A percentile compares a stretch with the other conserved stretches of the same genome.
Conservation (phyloP, 2,888 invertebrate genomes). For the Hemithea aestivaria region DNA sequence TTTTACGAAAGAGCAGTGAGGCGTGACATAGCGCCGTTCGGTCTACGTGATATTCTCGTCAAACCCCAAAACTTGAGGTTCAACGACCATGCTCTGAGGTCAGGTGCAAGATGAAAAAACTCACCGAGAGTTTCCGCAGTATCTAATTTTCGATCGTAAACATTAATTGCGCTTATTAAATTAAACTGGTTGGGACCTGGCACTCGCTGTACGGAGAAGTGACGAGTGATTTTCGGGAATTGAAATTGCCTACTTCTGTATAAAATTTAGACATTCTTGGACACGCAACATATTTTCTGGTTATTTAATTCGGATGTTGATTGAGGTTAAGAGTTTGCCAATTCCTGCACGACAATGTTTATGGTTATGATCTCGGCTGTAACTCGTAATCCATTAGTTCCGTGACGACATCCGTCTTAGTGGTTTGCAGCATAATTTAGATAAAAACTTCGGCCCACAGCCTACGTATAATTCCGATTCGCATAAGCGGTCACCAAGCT, state of each 20-base stretch:
- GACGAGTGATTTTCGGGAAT: constrained; percentile 25
- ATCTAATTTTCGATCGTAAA: constrained; percentile 65
- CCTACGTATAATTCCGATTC: constrained; percentile 33
- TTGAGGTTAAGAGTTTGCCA: constrained; percentile 17
- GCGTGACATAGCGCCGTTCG: constrained; percentile 54
- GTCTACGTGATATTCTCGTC: constrained; percentile 54
- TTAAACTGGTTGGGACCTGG: constrained; percentile 37
- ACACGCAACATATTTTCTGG: constrained; percentile 3
- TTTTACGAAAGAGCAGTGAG: constrained; percentile 27
- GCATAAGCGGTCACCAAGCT: constrained; percentile 27
- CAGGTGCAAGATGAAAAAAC: constrained; percentile 57
- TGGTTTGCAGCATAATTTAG: constrained; percentile 15
- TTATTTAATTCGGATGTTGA: constrained; percentile 22
- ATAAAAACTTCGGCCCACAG: constrained; percentile 26
- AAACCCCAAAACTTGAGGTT: constrained; percentile 48
- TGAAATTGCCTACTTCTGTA: too few species aligned
- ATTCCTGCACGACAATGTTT: constrained; percentile 13
- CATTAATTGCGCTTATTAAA: constrained; percentile 55
- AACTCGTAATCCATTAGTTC: constrained; percentile 34
- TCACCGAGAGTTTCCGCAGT: constrained; percentile 52
- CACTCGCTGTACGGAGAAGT: constrained; percentile 20
- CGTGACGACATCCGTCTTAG: constrained; percentile 37
- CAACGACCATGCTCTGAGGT: constrained; percentile 59
- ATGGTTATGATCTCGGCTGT: constrained; percentile 8
- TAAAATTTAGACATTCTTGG: too few species aligned